These are phyloP conservation scores for Falco concolor DNA, from an alignment of 2,797 vertebrate species.

Conservation along the genomic window DNA sequence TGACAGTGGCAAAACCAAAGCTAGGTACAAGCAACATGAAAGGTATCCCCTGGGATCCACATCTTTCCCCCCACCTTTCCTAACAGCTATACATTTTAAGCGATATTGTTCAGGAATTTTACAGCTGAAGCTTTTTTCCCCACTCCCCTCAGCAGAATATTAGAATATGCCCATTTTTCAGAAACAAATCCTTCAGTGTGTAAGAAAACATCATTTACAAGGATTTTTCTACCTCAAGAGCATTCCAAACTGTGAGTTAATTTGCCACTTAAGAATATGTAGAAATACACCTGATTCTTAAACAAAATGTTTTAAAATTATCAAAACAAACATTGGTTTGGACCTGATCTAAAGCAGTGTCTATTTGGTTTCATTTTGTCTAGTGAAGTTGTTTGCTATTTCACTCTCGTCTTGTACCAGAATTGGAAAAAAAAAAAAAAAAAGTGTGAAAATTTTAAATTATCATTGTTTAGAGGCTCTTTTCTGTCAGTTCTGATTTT, in stretches of 20 bases:
- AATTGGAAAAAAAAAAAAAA: neutral
- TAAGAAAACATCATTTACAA: neutral
- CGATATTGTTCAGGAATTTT: neutral
- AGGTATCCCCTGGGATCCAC: too few relatives aligned
- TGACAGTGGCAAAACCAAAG: neutral
- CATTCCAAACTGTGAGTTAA: constrained; percentile 10
- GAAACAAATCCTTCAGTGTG: neutral
- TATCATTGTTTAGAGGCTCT: neutral
- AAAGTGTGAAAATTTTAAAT: constrained; percentile 3
- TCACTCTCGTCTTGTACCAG: neutral
- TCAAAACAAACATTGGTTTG: neutral
- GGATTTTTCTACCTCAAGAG: neutral
- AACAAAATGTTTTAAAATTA: neutral
- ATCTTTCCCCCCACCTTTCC: neutral
- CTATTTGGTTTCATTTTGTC: constrained; percentile 10
- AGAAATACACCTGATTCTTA: neutral
- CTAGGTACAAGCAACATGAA: neutral
- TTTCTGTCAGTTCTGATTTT: neutral
- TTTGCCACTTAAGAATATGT: neutral
- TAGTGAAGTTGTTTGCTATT: neutral
- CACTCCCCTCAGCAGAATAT: neutral
- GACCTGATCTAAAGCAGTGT: neutral
- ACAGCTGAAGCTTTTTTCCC: too few relatives aligned
- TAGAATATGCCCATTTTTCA: neutral
- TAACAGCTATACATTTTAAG: neutral